These are phyloP conservation scores for Takifugu flavidus DNA, from an alignment of 2,113 vertebrate species.

Conservation along the genomic window DNA sequence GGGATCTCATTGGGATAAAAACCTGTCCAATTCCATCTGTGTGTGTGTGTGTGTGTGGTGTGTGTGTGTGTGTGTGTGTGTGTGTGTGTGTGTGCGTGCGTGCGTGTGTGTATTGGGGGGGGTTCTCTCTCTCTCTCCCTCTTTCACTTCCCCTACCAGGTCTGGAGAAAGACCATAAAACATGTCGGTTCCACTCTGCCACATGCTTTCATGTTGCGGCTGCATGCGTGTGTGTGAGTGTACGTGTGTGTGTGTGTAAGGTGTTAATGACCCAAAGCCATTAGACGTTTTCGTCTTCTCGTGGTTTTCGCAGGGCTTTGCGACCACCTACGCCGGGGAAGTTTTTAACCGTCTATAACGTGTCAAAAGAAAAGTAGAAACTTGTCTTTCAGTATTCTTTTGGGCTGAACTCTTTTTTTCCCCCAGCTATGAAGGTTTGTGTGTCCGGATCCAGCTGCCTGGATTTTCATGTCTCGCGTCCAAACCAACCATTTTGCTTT, in stretches of 20 bases:
- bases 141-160: conserved; percentile 49
- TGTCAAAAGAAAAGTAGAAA: neutral
- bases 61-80: too few relatives aligned
- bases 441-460: neutral
- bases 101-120: too few relatives aligned
- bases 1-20: conserved; percentile 45
- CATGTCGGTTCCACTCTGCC: conserved; percentile 47
- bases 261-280: conserved; percentile 54
- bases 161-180: conserved; percentile 67
- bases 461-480: conserved; percentile 12
- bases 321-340: conserved; percentile 58
- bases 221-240: conserved; percentile 19
- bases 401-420: conserved; percentile 3
- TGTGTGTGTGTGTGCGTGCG: too few relatives aligned
- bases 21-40: conserved; percentile 2
- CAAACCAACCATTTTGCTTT: conserved; percentile 29
- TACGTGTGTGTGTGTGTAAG: conserved; percentile 4
- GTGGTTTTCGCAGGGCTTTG: conserved; percentile 39
- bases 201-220: conserved; percentile 47
- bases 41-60: too few relatives aligned
- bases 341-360: conserved; percentile 30
- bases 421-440: neutral
- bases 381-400: conserved; percentile 25
- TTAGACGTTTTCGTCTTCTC: conserved; percentile 44
- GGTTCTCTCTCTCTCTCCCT: conserved; percentile 22